Percentiles rank a stretch among this genome's conserved stretches.
These are phyloP conservation scores for Scolanthus callimorphus DNA, from an alignment of 92 coral and sea anemone species.

Conservation along the genomic window DNA sequence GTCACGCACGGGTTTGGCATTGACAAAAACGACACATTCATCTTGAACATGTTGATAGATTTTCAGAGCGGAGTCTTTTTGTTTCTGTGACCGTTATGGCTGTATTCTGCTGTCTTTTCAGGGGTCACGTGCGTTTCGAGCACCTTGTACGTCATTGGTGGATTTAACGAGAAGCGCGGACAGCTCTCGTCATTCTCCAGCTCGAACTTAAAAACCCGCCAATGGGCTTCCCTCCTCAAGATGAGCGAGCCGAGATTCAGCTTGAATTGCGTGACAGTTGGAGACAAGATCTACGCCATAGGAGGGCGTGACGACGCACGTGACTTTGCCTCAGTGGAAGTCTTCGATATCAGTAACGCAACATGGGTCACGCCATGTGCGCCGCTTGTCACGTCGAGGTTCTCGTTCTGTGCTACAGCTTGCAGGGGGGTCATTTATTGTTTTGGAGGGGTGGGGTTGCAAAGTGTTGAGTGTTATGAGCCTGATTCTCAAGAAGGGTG, in stretches of 20 bases:
- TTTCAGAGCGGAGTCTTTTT: no score
- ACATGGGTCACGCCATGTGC: slow-evolving; percentile 9
- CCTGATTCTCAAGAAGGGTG: slow-evolving; percentile 15
- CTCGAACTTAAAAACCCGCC: not conserved
- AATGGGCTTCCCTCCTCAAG: slow-evolving; percentile 13
- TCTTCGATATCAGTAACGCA: not conserved
- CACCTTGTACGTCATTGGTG: slow-evolving; percentile 14
- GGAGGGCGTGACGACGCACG: slow-evolving; percentile 33
- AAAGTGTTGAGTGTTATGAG: slow-evolving; percentile 10
- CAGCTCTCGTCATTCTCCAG: slow-evolving; percentile 7
- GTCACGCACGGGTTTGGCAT: no score
- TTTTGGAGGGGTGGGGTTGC: slow-evolving; percentile 14
- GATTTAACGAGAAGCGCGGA: slow-evolving; percentile 3
- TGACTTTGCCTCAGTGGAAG: slow-evolving; percentile 12
- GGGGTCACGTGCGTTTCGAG: slow-evolving; percentile 10
- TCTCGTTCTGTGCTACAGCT: slow-evolving; percentile 9
- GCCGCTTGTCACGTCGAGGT: slow-evolving; percentile 9
- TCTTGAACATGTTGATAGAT: no score
- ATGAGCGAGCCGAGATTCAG: slow-evolving; percentile 16
- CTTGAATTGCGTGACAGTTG: slow-evolving; percentile 14
- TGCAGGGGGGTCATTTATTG: slow-evolving; percentile 6
- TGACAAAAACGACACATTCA: no score
- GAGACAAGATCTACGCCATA: slow-evolving; percentile 27
- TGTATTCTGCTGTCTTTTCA: not conserved
- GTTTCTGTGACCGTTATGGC: not conserved